Evolutionary conservation across 64 coral and sea anemone genomes (phyloP), one percentile per base, ranked within the genome.

Genomic region (Catalaphyllia jardinei): DNA sequence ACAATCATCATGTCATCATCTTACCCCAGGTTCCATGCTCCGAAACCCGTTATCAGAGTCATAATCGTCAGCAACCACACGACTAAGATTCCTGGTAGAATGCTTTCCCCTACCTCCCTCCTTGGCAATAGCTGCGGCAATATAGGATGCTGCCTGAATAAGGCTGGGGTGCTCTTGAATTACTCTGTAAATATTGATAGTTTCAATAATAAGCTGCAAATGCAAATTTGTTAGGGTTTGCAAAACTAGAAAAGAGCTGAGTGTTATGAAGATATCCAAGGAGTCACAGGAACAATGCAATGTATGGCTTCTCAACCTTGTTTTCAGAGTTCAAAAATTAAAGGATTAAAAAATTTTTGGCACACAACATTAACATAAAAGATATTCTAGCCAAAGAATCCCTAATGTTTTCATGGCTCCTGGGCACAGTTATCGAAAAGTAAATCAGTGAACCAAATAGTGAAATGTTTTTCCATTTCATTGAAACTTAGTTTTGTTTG

Each of bases 91-190:
- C 57, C 60, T 76, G 63, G 74, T 79, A 7, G 28, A 77, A 51
- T 85, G 10, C 0, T 25, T 57, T 20, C 81, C 60, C 30, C 79
- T 63, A 28, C 82, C 86, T 52, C 83, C 74, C 62, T 94, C 93
- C 38, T 94, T 94, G 18, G 92, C 88, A 79, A 91, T 87, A 16
- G 95, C 95, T 60, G 95, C 95, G 52, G 95, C 95, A 63, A 97
- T 93, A 22, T 97, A 97, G 0, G 95, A 97, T 25, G 95, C 95
- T 77, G 95, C 95, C 62, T 97, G 91, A 19, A 97, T 82, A 31
- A 97, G 77, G 38, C 95, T 93, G 29, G 95, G 95, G 78, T 97
- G 95, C 60, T 93, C 82, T 74, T 75, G 67, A 8, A 97, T 83
- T 7, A 97, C 95, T 73, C 95, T 97, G 78, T n/a, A 83, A 54